Evolutionary conservation across 1,140 invertebrate species (phyloP).

Genomic region (Drosophila arawakana): DNA sequence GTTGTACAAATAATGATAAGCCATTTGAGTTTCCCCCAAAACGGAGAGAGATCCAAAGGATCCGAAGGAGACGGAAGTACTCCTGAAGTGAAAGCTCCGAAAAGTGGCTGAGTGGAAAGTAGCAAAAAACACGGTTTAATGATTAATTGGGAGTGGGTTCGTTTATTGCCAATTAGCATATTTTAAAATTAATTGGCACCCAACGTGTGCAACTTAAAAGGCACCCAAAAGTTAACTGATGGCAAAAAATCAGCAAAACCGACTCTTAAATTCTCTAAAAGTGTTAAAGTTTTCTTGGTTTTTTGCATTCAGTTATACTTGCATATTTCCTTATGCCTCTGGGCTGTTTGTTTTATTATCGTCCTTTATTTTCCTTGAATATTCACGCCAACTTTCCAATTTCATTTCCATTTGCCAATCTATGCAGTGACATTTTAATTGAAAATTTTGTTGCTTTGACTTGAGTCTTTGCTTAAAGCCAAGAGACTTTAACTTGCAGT

Average conservation of each 20-base stretch:
- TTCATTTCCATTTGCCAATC: constrained; percentile 51
- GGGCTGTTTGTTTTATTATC: neutral
- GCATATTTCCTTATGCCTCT: neutral
- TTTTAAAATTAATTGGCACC: constrained; percentile 70
- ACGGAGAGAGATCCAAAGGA: neutral
- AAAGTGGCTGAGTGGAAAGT: neutral
- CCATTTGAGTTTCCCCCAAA: constrained; percentile 35
- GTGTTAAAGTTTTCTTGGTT: constrained; percentile 13
- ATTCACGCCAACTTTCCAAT: constrained; percentile 35
- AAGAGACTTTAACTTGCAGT: constrained; percentile 34
- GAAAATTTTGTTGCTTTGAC: constrained; percentile 33
- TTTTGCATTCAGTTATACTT: neutral
- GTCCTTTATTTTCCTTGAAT: constrained; percentile 13
- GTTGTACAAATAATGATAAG: constrained; percentile 75
- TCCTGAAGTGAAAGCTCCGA: too few species aligned
- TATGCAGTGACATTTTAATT: constrained; percentile 55
- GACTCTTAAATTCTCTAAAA: neutral
- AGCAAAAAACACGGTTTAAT: constrained; percentile 14
- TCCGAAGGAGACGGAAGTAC: constrained; percentile 19
- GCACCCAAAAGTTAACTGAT: neutral
- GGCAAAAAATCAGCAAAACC: neutral
- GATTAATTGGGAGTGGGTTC: constrained; percentile 5
- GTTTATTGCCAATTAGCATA: constrained; percentile 69
- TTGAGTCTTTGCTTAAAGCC: neutral
- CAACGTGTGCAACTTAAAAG: constrained; percentile 10